phyloP scores from a whole-genome alignment of 2,888 invertebrate species.

The Agrenia bidenticulata region DNA sequence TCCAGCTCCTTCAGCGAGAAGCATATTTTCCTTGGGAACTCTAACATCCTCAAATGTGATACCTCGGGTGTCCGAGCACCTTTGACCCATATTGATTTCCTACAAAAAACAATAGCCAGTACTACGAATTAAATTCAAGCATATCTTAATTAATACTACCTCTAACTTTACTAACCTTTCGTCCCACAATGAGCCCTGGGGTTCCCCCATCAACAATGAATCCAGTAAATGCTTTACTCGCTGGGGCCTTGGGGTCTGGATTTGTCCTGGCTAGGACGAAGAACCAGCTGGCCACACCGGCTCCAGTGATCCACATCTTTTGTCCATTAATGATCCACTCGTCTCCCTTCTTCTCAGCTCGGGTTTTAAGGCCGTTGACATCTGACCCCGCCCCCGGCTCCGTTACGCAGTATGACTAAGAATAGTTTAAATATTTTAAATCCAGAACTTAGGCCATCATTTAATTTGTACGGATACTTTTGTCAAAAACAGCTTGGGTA shows the following conservation, averaged over 20 bases:
- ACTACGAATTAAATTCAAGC: no score
- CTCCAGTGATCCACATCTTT: slow-evolving; percentile 99
- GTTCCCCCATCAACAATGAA: slow-evolving; percentile 92
- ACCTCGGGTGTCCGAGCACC: slow-evolving; percentile 91
- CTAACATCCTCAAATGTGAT: slow-evolving; percentile 96
- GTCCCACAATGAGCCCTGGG: slow-evolving; percentile 81
- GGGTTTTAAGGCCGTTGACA: slow-evolving; percentile 86
- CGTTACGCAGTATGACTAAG: slow-evolving; percentile 88
- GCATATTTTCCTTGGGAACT: slow-evolving; percentile 89
- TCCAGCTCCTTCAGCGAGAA: slow-evolving; percentile 82
- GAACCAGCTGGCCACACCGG: slow-evolving; percentile 91
- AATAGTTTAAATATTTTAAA: slow-evolving; percentile 66
- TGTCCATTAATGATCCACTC: slow-evolving; percentile 92
- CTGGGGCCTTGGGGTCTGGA: slow-evolving; percentile 85
- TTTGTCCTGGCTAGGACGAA: slow-evolving; percentile 69
- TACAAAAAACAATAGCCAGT: no score
- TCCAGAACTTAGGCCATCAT: neutral
- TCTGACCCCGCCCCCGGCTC: slow-evolving; percentile 94
- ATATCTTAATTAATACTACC: no score
- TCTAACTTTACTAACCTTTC: slow-evolving; percentile 62
- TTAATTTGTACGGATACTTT: no score
- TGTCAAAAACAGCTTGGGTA: no score
- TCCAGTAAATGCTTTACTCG: slow-evolving; percentile 92
- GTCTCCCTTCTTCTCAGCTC: slow-evolving; percentile 89
- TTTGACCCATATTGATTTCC: slow-evolving; percentile 96